Base-by-base conservation (phyloP, 35 echinoderm and acorn worm species). In the Ophioderma brevispina region DNA sequence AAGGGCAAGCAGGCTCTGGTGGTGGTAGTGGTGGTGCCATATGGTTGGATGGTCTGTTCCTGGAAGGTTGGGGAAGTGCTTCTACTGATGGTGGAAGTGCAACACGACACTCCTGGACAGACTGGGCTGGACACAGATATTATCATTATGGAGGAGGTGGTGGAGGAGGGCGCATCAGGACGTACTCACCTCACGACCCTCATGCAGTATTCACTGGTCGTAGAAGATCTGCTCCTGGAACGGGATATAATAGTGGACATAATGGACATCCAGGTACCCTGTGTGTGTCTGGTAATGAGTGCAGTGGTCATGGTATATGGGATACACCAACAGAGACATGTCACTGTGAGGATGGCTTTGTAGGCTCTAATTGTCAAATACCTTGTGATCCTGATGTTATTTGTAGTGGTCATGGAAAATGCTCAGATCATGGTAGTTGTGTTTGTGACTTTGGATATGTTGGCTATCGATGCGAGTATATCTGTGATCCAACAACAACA, bases 391-490 rank as follows among this genome's bases (percentile, higher is more conserved):
- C 84, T 18, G 41, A 28, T 18, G 25, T 37, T 21, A 55, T 59
- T 4, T 97, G 95, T 76, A 97, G 90, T 88, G 89, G 85, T 11
- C 78, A 91, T 84, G 95, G 95, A 28, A 31, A 40, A 1, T 97
- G 95, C 52, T 38, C 91, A 0, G 80, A 91, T 10, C 35, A 75
- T 41, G 95, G 95, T 39, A 88, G 90, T n/a, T 97, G 95, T 76
- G 30, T 41, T 13, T 97, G 95, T 87, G 41, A 91, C 21, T 1
- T 5, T 32, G 95, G 95, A 0, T 97, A 87, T 91, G 95, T 94
- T n/a, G 95, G 95, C 13, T 94, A 94, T 63, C 78, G 85, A 86
- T 97, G 95, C 80, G 95, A 97, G 84, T 86, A 94, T 85, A 76
- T 79, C 49, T 97, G 95, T 77, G 52, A 77, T 13, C 21, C 39